These are phyloP conservation scores for Meloidogyne exigua DNA, from an alignment of 1,140 invertebrate species.

Conservation along the genomic window DNA sequence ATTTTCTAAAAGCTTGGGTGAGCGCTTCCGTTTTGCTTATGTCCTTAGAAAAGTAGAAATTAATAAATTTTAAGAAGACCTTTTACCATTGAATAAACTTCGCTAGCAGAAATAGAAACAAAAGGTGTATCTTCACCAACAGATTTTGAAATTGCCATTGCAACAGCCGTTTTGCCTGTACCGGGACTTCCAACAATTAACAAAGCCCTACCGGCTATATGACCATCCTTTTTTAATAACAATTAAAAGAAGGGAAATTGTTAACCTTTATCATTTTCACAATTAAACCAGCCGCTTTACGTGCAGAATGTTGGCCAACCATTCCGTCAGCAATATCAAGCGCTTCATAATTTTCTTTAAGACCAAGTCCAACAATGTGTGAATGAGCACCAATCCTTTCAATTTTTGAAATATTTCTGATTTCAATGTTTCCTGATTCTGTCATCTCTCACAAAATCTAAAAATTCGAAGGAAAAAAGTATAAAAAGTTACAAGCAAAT, in stretches of 20 bases:
- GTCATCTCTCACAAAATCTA: conserved; percentile 17
- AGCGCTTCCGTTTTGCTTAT: conserved; percentile 98
- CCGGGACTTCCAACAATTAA: conserved; percentile 92
- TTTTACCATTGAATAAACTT: conserved; percentile 81
- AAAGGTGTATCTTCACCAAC: conserved; percentile 92
- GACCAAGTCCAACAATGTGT: conserved; percentile 90
- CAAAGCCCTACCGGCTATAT: conserved; percentile 93
- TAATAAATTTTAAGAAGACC: background rate
- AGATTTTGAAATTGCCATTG: conserved; percentile 79
- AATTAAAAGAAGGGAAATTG: background rate
- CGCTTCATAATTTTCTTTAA: conserved; percentile 89
- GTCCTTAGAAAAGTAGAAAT: conserved; percentile 70
- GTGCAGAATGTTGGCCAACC: conserved; percentile 89
- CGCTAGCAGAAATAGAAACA: conserved; percentile 93
- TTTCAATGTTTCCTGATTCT: conserved; percentile 46
- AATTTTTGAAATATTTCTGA: conserved; percentile 44
- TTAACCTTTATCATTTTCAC: conserved; percentile 86
- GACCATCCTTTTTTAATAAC: conserved; percentile 74
- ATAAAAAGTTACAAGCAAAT: too few relatives aligned
- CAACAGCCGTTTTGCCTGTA: conserved; percentile 74
- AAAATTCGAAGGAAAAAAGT: too few relatives aligned
- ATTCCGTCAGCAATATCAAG: conserved; percentile 89
- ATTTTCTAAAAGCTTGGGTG: conserved; percentile 92
- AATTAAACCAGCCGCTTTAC: conserved; percentile 87
- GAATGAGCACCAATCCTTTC: conserved; percentile 75